Evolutionary conservation across 2,797 vertebrate genomes (phyloP).

Genomic region (Scleropages formosus): DNA sequence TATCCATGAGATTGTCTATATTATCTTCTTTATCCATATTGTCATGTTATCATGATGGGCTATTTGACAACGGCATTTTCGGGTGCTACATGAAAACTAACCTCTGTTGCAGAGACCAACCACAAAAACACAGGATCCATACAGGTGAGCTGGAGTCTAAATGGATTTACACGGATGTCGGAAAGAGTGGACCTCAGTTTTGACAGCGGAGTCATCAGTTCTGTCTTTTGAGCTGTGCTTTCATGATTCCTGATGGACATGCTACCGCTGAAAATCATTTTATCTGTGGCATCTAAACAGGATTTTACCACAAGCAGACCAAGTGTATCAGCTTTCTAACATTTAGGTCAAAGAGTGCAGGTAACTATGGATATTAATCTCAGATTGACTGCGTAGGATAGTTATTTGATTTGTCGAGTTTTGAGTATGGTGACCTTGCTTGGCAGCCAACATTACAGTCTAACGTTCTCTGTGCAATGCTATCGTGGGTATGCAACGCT

Average conservation of each 20-base stretch:
- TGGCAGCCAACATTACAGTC: too few species aligned
- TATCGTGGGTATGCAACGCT: background rate
- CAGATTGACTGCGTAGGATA: constrained; percentile 11
- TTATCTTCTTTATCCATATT: background rate
- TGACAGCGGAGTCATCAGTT: background rate
- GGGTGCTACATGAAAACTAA: background rate
- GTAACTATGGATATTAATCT: constrained; percentile 22
- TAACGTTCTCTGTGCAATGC: background rate
- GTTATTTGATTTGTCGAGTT: background rate
- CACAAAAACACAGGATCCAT: background rate
- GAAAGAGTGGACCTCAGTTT: background rate
- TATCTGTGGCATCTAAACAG: background rate
- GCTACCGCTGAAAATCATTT: background rate
- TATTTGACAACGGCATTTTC: background rate
- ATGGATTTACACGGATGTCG: background rate
- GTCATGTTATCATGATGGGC: constrained; percentile 9
- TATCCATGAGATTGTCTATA: too few species aligned
- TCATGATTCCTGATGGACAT: constrained; percentile 4
- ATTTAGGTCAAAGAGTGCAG: constrained; percentile 12
- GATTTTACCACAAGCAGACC: background rate
- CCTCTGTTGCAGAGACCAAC: background rate
- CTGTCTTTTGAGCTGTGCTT: background rate
- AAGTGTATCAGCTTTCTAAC: constrained; percentile 12
- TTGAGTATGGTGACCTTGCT: background rate
- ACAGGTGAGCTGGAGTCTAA: background rate